Conservation (phyloP, 2,888 invertebrate species). For the Molanna angustata region DNA sequence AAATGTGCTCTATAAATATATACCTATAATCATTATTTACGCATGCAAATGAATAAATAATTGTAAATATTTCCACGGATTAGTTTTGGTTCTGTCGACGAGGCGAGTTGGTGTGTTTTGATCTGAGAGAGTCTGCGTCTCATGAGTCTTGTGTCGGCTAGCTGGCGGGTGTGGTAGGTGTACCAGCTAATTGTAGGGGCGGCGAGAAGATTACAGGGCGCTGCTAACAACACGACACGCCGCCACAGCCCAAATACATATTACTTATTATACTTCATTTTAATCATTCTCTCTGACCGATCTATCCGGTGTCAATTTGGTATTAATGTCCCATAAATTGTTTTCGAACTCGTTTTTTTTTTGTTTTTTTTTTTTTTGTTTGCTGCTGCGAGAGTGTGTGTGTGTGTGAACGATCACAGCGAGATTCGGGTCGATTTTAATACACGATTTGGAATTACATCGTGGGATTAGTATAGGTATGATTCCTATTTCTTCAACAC, state of each 20-base stretch:
- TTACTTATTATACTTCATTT: constrained; percentile 15
- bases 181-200: constrained; percentile 24
- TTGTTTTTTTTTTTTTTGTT: background rate
- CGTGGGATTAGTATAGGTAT: no score
- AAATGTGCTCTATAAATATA: no score
- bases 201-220: constrained; percentile 30
- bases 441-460: no score
- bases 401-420: no score
- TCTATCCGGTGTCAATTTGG: constrained; percentile 26
- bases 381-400: background rate
- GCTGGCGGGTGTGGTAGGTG: constrained; percentile 5
- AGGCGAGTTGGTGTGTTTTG: no score
- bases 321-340: constrained; percentile 25
- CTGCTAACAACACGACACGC: constrained; percentile 6
- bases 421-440: no score
- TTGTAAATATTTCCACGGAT: no score
- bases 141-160: constrained; percentile 4
- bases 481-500: no score
- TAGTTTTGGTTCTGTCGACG: no score
- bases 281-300: constrained; percentile 20
- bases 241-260: constrained; percentile 4
- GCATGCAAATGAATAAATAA: no score
- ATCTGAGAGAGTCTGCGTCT: no score
- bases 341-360: constrained; percentile 20
- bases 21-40: no score